These are phyloP conservation scores for Cynopterus sphinx DNA, from an alignment of 2,797 vertebrate species.

Conservation along the genomic window DNA sequence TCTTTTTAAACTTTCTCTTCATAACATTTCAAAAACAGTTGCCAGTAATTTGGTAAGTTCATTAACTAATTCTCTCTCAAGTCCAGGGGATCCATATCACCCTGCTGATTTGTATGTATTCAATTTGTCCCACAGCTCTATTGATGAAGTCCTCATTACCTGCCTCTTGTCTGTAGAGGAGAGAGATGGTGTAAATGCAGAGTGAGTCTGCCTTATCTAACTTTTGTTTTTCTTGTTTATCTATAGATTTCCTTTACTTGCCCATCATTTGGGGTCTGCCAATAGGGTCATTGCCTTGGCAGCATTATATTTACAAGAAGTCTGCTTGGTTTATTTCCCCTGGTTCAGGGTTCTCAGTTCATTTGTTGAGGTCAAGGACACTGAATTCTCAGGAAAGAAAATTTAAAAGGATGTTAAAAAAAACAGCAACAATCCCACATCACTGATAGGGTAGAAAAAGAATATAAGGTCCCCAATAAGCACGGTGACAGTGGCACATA, in stretches of 20 bases:
- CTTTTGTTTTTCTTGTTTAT: background rate
- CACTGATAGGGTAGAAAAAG: background rate
- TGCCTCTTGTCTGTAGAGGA: background rate
- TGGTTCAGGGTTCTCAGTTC: slow-evolving; percentile 34
- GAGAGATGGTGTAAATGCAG: fast-evolving
- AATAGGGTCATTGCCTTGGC: background rate
- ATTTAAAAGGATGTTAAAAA: slow-evolving; percentile 1
- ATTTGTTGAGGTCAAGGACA: slow-evolving; percentile 54
- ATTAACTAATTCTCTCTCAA: slow-evolving; percentile 59
- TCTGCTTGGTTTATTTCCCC: slow-evolving; percentile 46
- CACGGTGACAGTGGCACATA: background rate
- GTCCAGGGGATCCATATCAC: background rate
- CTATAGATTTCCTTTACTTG: slow-evolving; percentile 47
- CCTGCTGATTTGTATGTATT: background rate
- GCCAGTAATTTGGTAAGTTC: slow-evolving; percentile 59
- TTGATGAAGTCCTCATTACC: slow-evolving; percentile 9
- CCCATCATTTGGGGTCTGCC: background rate
- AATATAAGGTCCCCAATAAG: background rate
- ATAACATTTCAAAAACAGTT: slow-evolving; percentile 60
- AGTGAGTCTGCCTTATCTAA: background rate
- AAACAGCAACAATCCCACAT: background rate
- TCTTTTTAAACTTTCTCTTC: slow-evolving; percentile 32
- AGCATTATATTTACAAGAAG: slow-evolving; percentile 29
- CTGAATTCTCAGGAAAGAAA: slow-evolving; percentile 56
- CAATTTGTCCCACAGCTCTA: slow-evolving; percentile 27